Conservation (phyloP, 64 coral and sea anemone genomes). For the Astreopora myriophthalma region DNA sequence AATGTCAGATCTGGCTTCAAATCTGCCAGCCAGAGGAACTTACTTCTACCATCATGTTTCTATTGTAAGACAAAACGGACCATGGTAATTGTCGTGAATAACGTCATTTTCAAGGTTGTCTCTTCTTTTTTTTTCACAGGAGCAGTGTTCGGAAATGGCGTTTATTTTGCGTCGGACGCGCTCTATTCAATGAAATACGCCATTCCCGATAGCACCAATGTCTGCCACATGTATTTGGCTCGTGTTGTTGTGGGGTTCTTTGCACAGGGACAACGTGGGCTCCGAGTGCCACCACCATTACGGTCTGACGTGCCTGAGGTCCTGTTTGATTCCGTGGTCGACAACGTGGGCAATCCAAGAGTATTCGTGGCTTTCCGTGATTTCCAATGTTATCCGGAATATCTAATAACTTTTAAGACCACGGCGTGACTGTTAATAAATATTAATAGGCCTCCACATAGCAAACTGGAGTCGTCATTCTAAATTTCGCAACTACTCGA, state of each 20-base stretch:
- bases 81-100: not conserved
- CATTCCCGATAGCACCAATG: not conserved
- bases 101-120: not conserved
- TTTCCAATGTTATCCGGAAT: slow-evolving; percentile 30
- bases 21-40: no score
- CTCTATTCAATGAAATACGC: slow-evolving; percentile 39
- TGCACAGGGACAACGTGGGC: not conserved
- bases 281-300: slow-evolving; percentile 1
- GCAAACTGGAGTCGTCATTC: no score
- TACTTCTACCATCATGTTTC: not conserved
- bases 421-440: no score
- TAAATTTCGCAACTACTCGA: no score
- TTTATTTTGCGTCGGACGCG: slow-evolving; percentile 63
- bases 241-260: slow-evolving; percentile 48
- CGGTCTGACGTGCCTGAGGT: not conserved
- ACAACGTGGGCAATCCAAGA: not conserved
- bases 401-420: slow-evolving; percentile 24
- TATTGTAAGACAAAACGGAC: not conserved
- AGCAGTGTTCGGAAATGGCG: slow-evolving; percentile 45
- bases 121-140: not conserved
- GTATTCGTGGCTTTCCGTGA: slow-evolving; percentile 32
- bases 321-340: slow-evolving; percentile 47
- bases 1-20: no score
- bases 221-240: slow-evolving; percentile 59
- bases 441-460: no score